These are phyloP conservation scores for Panthera tigris DNA, from an alignment of 2,113 vertebrate species.

Conservation along the genomic window DNA sequence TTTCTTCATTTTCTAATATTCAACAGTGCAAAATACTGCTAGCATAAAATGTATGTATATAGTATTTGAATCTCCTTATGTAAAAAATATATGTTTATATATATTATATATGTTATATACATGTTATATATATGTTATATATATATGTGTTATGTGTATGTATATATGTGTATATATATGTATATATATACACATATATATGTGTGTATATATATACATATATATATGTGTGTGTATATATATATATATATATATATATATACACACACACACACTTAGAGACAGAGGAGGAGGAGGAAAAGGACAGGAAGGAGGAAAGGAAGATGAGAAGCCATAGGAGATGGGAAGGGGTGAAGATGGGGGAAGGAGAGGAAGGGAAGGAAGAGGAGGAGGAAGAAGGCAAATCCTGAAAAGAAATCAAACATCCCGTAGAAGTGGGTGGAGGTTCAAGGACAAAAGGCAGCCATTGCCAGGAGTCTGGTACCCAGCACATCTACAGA, in stretches of 20 bases:
- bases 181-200: neutral
- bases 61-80: neutral
- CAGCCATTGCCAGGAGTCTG: rapidly evolving
- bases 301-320: neutral
- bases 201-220: too few species aligned
- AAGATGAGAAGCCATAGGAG: neutral
- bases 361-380: neutral
- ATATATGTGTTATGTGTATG: too few species aligned
- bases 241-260: neutral
- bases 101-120: neutral
- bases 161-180: too few species aligned
- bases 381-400: neutral
- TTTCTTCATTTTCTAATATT: conserved; percentile 9
- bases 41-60: neutral
- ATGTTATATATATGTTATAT: too few species aligned
- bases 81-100: neutral
- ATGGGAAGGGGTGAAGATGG: neutral
- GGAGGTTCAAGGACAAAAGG: neutral
- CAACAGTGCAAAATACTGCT: neutral
- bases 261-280: too few species aligned
- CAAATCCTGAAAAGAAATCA: neutral
- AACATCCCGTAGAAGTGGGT: neutral
- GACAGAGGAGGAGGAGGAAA: neutral
- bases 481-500: rapidly evolving
- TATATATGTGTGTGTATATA: neutral